A percentile compares a stretch with the other conserved stretches of the same genome.
Evolutionary conservation across 2,888 invertebrate genomes (phyloP).

Genomic region (Pseudanteris insignis): DNA sequence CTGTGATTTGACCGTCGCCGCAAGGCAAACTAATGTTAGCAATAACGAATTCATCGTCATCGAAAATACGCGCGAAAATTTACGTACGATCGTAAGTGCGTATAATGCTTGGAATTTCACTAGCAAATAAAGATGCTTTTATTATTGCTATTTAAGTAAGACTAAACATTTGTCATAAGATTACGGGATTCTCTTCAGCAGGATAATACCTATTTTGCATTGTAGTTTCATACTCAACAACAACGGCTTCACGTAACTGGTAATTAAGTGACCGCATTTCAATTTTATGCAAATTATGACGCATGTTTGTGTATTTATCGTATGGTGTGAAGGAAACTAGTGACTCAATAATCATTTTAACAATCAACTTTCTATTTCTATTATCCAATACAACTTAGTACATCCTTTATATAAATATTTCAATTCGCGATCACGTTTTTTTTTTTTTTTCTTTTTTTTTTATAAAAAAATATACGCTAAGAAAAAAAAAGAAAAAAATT

Average conservation of each 20-base stretch:
- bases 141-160: constrained; percentile 1
- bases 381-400: too few species aligned
- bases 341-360: constrained; percentile 2
- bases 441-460: too few species aligned
- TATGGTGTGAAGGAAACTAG: constrained; percentile 11
- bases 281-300: constrained; percentile 20
- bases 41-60: too few species aligned
- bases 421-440: too few species aligned
- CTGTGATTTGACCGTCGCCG: not conserved
- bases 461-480: too few species aligned
- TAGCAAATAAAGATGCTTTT: not conserved
- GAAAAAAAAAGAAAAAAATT: too few species aligned
- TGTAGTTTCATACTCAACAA: constrained; percentile 4
- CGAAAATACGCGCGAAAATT: too few species aligned
- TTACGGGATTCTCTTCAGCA: constrained; percentile 8
- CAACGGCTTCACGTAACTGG: constrained; percentile 6
- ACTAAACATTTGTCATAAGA: constrained; percentile 7
- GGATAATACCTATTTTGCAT: constrained; percentile 7
- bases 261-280: constrained; percentile 25
- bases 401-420: too few species aligned
- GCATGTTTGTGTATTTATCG: constrained; percentile 10
- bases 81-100: too few species aligned
- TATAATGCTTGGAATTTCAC: too few species aligned
- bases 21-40: not conserved
- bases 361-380: constrained; percentile 10